Evolutionary conservation across 53 echinoderm and acorn worm genomes (phyloP).

Genomic region (Glandiceps talaboti): DNA sequence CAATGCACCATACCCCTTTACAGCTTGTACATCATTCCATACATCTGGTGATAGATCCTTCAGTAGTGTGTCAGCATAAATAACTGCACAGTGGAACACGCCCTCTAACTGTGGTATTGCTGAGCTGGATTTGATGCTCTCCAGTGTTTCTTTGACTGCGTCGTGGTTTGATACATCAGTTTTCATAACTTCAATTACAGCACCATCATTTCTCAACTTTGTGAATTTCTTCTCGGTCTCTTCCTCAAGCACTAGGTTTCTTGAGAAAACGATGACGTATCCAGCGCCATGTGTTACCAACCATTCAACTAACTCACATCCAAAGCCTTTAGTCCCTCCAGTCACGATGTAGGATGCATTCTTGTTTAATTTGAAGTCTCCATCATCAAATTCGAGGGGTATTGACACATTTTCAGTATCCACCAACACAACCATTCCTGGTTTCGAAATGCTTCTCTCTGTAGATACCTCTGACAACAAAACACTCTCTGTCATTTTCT

Average conservation of each 20-base stretch:
- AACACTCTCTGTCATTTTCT: neutral
- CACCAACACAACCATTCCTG: constrained; percentile 73
- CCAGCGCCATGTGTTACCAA: constrained; percentile 74
- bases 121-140: constrained; percentile 66
- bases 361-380: constrained; percentile 56
- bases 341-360: constrained; percentile 81
- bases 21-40: constrained; percentile 84
- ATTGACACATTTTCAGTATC: constrained; percentile 83
- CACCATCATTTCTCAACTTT: constrained; percentile 68
- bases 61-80: constrained; percentile 58
- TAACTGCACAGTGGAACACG: constrained; percentile 82
- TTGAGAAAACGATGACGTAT: constrained; percentile 76
- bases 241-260: constrained; percentile 75
- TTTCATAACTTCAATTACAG: constrained; percentile 69
- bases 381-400: constrained; percentile 84
- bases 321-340: constrained; percentile 86
- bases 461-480: neutral
- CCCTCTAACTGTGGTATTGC: constrained; percentile 72
- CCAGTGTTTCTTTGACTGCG: constrained; percentile 75
- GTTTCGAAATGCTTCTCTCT: constrained; percentile 6
- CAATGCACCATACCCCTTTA: constrained; percentile 87
- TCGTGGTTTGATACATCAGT: constrained; percentile 59
- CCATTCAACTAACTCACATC: constrained; percentile 79
- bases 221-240: constrained; percentile 58
- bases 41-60: constrained; percentile 48